Evolutionary conservation across 2,797 vertebrate genomes (phyloP), one percentile per base, ranked within the genome.

Genomic region (Chelidonichthys spinosus): DNA sequence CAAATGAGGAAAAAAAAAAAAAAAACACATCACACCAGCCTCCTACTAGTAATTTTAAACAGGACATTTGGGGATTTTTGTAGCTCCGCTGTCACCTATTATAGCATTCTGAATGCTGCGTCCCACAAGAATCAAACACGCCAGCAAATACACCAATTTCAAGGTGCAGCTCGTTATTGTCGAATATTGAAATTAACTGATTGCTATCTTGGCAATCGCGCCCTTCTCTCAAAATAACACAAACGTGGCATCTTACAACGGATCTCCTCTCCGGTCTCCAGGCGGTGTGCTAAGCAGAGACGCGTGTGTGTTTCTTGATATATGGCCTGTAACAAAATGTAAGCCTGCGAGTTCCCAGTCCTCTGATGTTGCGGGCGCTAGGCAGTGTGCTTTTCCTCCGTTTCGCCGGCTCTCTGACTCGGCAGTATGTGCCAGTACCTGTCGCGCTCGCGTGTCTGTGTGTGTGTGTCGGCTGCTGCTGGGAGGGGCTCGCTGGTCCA

Each of bases 401-500:
- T 25, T 68, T 8, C n/a, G 14, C 73, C 37, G 54, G 69, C 40
- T 76, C 25, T n/a, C 11, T 60, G 49, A 42, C 39, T 72, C 44
- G 50, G 36, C 69, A 66, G 47, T 42, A 14, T 35, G 60, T 56
- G 66, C 62, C 33, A 14, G 32, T 81, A 89, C 81, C 74, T 87
- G 81, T 68, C 62, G 69, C 46, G 55, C 39, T 53, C 13, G 5
- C 3, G 42, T 49, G 52, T 61, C 55, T 42, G 72, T 54, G 70
- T 60, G 71, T 70, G 76, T 65, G 63, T 60, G 67, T 50, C 71
- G 43, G 77, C 62, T 70, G 77, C 80, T 66, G 67, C 69, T 76
- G 87, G 84, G 92, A 85, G 78, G 85, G 63, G 85, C 62, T 69
- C 76, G 89, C 90, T 92, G 92, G 91, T 92, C 87, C 73, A 83